These are phyloP conservation scores for Drosophila lutescens DNA, from an alignment of 2,888 invertebrate genomes.

Conservation along the genomic window DNA sequence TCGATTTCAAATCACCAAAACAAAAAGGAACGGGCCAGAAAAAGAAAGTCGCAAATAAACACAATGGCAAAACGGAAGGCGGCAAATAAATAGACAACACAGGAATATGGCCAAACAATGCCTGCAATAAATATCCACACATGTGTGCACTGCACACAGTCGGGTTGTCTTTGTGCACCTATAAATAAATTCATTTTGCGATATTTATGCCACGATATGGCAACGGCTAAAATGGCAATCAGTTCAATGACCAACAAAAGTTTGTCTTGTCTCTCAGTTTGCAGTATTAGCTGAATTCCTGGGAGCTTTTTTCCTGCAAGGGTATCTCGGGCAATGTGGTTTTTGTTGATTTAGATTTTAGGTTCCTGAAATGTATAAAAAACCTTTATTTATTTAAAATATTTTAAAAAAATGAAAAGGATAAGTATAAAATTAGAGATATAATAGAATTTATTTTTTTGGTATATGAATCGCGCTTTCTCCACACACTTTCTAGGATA, in stretches of 20 bases:
- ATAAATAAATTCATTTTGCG: conserved; percentile 50
- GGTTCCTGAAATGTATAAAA: no score
- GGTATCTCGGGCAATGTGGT: background rate
- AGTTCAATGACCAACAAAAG: conserved; percentile 65
- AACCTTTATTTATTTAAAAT: no score
- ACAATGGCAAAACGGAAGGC: conserved; percentile 29
- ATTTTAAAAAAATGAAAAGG: no score
- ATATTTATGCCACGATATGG: conserved; percentile 61
- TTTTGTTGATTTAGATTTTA: no score
- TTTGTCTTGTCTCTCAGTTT: conserved; percentile 42
- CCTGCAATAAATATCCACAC: conserved; percentile 37
- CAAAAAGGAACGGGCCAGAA: conserved; percentile 22
- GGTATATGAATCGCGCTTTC: background rate
- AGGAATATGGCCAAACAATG: conserved; percentile 38
- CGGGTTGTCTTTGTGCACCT: conserved; percentile 36
- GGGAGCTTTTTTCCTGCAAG: background rate
- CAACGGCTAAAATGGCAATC: conserved; percentile 63
- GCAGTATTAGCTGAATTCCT: conserved; percentile 16
- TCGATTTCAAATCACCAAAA: conserved; percentile 65
- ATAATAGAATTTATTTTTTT: no score
- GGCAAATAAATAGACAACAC: conserved; percentile 44
- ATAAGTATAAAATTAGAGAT: no score
- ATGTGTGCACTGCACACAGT: conserved; percentile 35
- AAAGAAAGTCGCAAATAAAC: conserved; percentile 41
- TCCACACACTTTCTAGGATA: background rate